A percentile compares a stretch with the other conserved stretches of the same genome.
Evolutionary conservation across 2,113 vertebrate genomes (phyloP).

Genomic region (Brienomyrus brachyistius): DNA sequence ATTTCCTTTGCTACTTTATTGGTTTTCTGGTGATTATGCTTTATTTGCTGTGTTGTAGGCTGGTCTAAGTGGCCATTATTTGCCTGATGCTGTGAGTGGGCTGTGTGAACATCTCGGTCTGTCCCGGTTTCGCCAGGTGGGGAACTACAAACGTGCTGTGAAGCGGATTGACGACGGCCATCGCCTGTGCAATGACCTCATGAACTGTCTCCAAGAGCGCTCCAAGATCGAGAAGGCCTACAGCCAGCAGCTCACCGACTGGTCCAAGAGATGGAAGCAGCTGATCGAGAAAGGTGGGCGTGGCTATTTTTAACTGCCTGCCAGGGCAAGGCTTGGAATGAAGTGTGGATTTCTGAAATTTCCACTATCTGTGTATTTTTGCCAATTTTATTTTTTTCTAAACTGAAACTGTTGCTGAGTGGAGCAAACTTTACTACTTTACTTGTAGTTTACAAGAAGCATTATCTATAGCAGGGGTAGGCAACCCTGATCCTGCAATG

Average conservation of each 20-base stretch:
- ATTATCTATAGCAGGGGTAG: background rate
- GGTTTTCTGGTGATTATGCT: background rate
- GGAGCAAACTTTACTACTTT: background rate
- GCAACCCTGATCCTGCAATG: too few relatives aligned
- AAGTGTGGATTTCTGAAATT: background rate
- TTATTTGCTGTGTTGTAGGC: background rate
- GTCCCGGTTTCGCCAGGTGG: conserved; percentile 62
- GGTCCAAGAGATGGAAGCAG: conserved; percentile 93
- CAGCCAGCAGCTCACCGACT: conserved; percentile 87
- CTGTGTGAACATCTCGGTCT: background rate
- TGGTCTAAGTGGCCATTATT: background rate
- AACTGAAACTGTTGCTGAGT: background rate
- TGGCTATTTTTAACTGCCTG: background rate
- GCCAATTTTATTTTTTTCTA: background rate
- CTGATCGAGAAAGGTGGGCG: conserved; percentile 83
- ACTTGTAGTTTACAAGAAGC: background rate
- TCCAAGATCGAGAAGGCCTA: conserved; percentile 96
- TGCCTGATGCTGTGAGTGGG: background rate
- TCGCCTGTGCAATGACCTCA: conserved; percentile 90
- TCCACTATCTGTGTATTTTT: background rate
- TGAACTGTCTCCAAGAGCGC: conserved; percentile 93
- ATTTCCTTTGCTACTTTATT: background rate
- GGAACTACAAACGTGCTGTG: conserved; percentile 93
- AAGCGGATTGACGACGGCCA: conserved; percentile 90
- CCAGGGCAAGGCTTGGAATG: background rate